Percentiles rank a stretch among this genome's conserved stretches.
phyloP scores from a whole-genome alignment of 2,113 vertebrate genomes.

The Lampris incognitus region DNA sequence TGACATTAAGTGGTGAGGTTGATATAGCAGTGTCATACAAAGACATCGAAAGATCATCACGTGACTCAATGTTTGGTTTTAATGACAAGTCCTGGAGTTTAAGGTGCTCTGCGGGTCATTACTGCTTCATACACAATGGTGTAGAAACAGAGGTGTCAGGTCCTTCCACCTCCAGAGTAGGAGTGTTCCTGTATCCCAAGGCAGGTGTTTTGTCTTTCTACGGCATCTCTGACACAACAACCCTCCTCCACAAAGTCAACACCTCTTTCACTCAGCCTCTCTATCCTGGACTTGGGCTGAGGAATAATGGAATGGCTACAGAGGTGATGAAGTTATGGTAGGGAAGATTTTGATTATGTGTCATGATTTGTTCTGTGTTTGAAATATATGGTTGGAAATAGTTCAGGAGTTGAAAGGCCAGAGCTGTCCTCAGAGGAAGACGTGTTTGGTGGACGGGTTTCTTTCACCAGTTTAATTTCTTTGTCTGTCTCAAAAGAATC shows the following conservation, averaged over 20 bases:
- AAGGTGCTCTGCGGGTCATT: background rate
- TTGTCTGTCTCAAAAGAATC: no score
- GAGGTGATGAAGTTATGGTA: constrained; percentile 16
- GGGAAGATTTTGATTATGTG: background rate
- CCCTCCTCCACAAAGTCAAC: constrained; percentile 4
- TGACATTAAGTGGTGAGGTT: constrained; percentile 3
- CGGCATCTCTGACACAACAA: fast-evolving
- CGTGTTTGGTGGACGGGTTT: no score
- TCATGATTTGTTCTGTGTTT: background rate
- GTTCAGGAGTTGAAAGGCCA: no score
- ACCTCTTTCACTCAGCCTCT: constrained; percentile 16
- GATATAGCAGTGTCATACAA: constrained; percentile 35
- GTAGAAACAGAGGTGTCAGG: background rate
- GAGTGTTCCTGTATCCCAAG: constrained; percentile 25
- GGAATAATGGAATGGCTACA: constrained; percentile 45
- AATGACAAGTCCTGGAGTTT: constrained; percentile 38
- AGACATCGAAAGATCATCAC: background rate
- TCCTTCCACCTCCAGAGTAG: background rate
- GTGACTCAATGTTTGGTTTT: constrained; percentile 22
- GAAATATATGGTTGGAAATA: no score
- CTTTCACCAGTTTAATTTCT: no score
- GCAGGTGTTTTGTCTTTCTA: background rate
- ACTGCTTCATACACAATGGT: constrained; percentile 11
- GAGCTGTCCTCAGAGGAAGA: no score
- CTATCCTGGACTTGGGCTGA: constrained; percentile 34